Conservation (phyloP, 2,888 invertebrate species). For the Agonopterix subpropinquella region DNA sequence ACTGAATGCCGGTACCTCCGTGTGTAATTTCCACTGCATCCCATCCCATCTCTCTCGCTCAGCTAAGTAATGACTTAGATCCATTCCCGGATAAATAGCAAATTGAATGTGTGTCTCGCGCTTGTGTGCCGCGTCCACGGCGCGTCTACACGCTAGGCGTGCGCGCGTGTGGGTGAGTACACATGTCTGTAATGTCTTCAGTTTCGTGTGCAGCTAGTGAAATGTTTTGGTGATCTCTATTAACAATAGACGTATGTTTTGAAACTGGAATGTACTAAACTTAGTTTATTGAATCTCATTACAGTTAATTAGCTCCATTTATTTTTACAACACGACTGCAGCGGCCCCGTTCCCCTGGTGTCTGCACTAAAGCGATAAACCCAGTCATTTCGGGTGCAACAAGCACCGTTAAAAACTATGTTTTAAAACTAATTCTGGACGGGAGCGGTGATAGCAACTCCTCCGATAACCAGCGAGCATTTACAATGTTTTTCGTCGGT, state of each 20-base stretch:
- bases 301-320: slow-evolving; percentile 34
- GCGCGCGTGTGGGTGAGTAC: slow-evolving; percentile 18
- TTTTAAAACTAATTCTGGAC: slow-evolving; percentile 64
- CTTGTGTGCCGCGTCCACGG: slow-evolving; percentile 25
- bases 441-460: slow-evolving; percentile 33
- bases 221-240: slow-evolving; percentile 12
- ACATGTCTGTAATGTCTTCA: slow-evolving; percentile 12
- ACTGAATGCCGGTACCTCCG: slow-evolving; percentile 47
- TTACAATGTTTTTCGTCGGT: slow-evolving; percentile 73
- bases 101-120: slow-evolving; percentile 68
- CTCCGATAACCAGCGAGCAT: slow-evolving; percentile 64
- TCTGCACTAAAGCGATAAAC: slow-evolving; percentile 35
- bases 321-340: slow-evolving; percentile 31
- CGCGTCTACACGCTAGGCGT: slow-evolving; percentile 20
- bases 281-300: not conserved
- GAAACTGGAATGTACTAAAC: no score
- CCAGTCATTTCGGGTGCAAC: slow-evolving; percentile 52
- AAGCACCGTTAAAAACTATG: slow-evolving; percentile 58
- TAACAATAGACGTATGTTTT: slow-evolving; percentile 7
- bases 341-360: slow-evolving; percentile 22
- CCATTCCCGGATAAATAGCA: slow-evolving; percentile 75
- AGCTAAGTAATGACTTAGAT: slow-evolving; percentile 76
- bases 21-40: slow-evolving; percentile 67
- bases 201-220: slow-evolving; percentile 6
- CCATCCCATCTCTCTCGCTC: slow-evolving; percentile 67